These are phyloP conservation scores for Meloidogyne chitwoodi DNA, from an alignment of 1,140 invertebrate genomes.

Conservation along the genomic window DNA sequence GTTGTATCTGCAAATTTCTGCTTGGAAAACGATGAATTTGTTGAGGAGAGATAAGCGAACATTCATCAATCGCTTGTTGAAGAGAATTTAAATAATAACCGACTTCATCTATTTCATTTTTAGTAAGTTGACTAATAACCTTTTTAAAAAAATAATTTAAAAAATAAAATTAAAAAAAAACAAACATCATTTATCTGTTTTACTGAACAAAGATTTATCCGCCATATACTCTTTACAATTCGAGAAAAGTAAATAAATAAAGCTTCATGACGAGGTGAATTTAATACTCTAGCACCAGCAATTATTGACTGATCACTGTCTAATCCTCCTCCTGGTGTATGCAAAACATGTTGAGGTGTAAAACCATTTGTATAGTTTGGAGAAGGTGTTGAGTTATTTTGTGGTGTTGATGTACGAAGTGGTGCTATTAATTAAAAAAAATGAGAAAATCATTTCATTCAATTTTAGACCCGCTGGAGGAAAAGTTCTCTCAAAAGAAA, in stretches of 20 bases:
- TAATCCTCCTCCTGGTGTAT: conserved; percentile 16
- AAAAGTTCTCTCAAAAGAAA: too few species aligned
- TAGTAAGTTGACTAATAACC: conserved; percentile 5
- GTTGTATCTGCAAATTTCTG: neutral
- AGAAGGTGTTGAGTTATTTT: neutral
- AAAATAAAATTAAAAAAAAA: neutral
- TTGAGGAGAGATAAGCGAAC: neutral
- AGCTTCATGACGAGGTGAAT: conserved; percentile 84
- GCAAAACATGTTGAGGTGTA: neutral
- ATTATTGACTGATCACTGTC: conserved; percentile 27
- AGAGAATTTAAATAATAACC: neutral
- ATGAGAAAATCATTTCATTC: neutral
- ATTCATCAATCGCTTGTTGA: conserved; percentile 14
- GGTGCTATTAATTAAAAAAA: conserved; percentile 17
- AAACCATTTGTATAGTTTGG: conserved; percentile 12
- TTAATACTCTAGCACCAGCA: conserved; percentile 65
- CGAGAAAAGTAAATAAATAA: conserved; percentile 67
- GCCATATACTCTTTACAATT: conserved; percentile 50
- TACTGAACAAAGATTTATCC: conserved; percentile 24
- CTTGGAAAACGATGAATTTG: neutral
- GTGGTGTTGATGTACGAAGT: conserved; percentile 30
- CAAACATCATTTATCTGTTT: conserved; percentile 3
- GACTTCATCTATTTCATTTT: conserved; percentile 19
- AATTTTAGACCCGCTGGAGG: too few species aligned
- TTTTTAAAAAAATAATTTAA: neutral